Percentiles rank a stretch among this genome's conserved stretches.
Conservation (phyloP, 2,888 invertebrate species). For the Drosophila hamatofila region DNA sequence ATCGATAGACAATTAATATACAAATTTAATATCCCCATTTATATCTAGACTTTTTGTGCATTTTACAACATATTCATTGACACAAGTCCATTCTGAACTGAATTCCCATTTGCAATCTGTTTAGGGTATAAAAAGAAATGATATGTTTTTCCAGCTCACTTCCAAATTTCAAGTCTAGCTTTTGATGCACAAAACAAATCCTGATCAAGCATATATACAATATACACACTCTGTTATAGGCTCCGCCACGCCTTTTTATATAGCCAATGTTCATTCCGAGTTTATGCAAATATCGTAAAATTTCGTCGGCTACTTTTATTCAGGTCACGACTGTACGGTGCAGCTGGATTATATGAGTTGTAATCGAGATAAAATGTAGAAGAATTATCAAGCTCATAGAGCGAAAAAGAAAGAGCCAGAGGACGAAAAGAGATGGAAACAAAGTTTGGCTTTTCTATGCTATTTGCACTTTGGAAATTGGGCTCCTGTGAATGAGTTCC, state of each 20-base stretch:
- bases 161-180: not conserved
- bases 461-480: slow-evolving; percentile 68
- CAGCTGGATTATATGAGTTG: slow-evolving; percentile 2
- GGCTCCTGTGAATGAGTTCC: slow-evolving; percentile 10
- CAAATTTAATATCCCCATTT: no score
- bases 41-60: no score
- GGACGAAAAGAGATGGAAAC: not conserved
- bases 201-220: not conserved
- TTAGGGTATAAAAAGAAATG: not conserved
- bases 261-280: not conserved
- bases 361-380: slow-evolving; percentile 19
- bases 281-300: slow-evolving; percentile 1
- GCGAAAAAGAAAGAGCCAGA: not conserved
- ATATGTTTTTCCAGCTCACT: not conserved
- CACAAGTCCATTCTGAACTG: no score
- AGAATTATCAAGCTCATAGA: slow-evolving; percentile 22
- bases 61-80: no score
- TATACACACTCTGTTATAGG: not conserved
- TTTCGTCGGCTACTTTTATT: not conserved
- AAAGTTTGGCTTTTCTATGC: slow-evolving; percentile 19
- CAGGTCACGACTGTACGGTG: not conserved
- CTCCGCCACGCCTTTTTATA: not conserved
- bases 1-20: no score
- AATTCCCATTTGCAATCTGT: no score
- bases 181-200: not conserved